Evolutionary conservation across 2,797 vertebrate genomes (phyloP).

Genomic region (Lagocephalus sceleratus): DNA sequence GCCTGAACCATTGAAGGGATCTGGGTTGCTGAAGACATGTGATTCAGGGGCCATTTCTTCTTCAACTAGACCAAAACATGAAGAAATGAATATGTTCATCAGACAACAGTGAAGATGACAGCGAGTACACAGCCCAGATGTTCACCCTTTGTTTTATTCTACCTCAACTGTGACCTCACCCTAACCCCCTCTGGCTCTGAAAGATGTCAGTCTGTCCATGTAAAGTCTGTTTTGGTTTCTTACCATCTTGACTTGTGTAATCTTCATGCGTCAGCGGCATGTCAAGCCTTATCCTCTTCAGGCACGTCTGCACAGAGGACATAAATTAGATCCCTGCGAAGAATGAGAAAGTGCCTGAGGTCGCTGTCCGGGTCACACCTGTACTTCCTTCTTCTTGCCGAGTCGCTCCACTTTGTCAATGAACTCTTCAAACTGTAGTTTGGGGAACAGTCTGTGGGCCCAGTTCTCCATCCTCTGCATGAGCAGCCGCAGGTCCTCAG

Average conservation of each 20-base stretch:
- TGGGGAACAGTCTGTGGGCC: slow-evolving; percentile 93
- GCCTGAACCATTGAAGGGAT: slow-evolving; percentile 44
- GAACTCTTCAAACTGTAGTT: slow-evolving; percentile 93
- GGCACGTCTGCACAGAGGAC: slow-evolving; percentile 82
- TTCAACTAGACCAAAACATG: slow-evolving; percentile 39
- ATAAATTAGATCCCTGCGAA: neutral
- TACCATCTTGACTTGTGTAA: slow-evolving; percentile 77
- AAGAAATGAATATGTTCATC: no score
- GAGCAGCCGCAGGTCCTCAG: slow-evolving; percentile 83
- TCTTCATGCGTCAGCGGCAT: slow-evolving; percentile 89
- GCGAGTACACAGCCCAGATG: no score
- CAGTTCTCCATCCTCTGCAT: slow-evolving; percentile 95
- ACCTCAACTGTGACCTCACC: no score
- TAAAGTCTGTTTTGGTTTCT: slow-evolving; percentile 23
- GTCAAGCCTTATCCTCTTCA: slow-evolving; percentile 93
- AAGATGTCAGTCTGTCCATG: no score
- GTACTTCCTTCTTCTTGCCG: slow-evolving; percentile 91
- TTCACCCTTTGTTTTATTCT: no score
- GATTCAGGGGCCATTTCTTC: slow-evolving; percentile 23
- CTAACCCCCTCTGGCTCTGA: no score
- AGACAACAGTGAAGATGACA: no score
- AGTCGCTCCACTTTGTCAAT: slow-evolving; percentile 86
- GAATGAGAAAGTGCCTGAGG: neutral
- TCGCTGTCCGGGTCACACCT: slow-evolving; percentile 71
- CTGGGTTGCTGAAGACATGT: slow-evolving; percentile 38